Base-by-base conservation (phyloP, 2,888 invertebrate genomes). In the Tethea ocularis region DNA sequence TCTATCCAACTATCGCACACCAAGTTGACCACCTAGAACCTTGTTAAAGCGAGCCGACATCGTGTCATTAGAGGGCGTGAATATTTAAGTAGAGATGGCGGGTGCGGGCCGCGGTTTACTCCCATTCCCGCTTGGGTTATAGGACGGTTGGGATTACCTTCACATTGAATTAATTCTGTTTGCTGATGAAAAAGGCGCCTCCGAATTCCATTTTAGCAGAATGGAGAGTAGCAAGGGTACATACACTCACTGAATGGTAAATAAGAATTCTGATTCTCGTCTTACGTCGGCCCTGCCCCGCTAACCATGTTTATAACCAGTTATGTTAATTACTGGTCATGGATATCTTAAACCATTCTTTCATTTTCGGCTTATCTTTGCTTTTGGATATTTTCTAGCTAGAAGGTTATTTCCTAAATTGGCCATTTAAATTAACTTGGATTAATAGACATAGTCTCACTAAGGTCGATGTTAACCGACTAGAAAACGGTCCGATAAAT, bases 21-120 rank as follows among this genome's bases (percentile, higher is more conserved):
- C 67, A 69, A 71, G 69, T 73, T 71, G 73, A 68, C 72, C 74
- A 79, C 75, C 71, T 83, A 80, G 83, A 79, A 82, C 83, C 78
- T 80, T 85, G 85, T 87, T 81, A 78, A 75, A 84, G 80, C 78
- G 80, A 81, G 74, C 79, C 83, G 78, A 77, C 82, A 78, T 78
- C 84, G 86, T 87, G 88, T 89, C 89, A 90, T 90, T 90, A 90
- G 86, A 85, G 87, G 87, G 86, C 84, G 84, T 90, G 88, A 91
- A 91, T 91, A 89, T 89, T 90, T 90, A 86, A 91, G 83, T 80
- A 80, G 84, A 84, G 78, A 80, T 77, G 86, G 83, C 84, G 84
- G 82, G 83, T 79, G 78, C 82, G 79, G 77, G 72, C 79, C 83
- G 80, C 83, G 81, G 82, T 78, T 78, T 78, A 71, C 80, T 82